These are phyloP conservation scores for Eupithecia insigniata DNA, from an alignment of 2,888 invertebrate genomes.

Conservation along the genomic window DNA sequence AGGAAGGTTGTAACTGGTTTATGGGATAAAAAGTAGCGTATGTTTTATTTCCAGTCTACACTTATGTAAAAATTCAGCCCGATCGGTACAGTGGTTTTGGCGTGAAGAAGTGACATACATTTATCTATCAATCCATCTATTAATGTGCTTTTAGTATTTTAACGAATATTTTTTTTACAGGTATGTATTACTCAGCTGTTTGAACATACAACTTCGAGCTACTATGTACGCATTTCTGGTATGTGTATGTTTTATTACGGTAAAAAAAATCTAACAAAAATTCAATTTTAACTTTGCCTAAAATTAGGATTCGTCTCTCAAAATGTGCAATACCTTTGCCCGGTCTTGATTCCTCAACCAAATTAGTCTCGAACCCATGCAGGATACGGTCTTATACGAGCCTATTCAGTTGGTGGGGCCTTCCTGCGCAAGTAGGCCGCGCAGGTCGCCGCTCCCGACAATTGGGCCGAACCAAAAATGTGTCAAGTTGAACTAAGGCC, in stretches of 20 bases:
- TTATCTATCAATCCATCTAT: neutral
- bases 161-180: constrained; percentile 18
- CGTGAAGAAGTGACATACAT: neutral
- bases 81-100: neutral
- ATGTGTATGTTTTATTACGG: neutral
- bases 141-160: neutral
- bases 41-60: neutral
- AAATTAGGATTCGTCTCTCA: neutral
- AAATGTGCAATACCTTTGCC: neutral
- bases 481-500: constrained; percentile 82
- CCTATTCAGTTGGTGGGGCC: constrained; percentile 51
- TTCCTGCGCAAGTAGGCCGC: constrained; percentile 73
- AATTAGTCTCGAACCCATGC: constrained; percentile 9
- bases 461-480: constrained; percentile 80
- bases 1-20: neutral
- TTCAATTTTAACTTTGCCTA: neutral
- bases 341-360: neutral
- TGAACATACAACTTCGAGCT: neutral
- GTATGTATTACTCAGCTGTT: constrained; percentile 20
- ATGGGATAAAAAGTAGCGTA: neutral
- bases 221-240: neutral
- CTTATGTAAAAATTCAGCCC: neutral
- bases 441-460: constrained; percentile 76
- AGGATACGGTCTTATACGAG: constrained; percentile 26
- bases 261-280: neutral